A percentile compares a stretch with the other conserved stretches of the same genome.
These are phyloP conservation scores for pig (Sus scrofa) DNA, from an alignment of 2,113 vertebrate genomes.

Conservation along the genomic window DNA sequence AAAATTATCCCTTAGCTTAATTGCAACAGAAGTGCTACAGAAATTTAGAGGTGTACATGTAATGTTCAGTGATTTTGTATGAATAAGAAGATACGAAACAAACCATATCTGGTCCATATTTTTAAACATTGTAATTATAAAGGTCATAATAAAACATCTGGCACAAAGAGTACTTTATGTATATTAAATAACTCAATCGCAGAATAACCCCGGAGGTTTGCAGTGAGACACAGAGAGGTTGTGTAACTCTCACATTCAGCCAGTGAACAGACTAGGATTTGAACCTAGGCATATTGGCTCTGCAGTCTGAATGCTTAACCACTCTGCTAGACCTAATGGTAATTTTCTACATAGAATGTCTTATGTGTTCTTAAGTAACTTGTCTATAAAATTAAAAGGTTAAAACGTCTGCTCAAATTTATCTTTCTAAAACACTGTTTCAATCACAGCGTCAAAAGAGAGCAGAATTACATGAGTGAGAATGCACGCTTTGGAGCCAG, in stretches of 20 bases:
- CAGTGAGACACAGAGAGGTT: slow-evolving; percentile 30
- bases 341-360: not conserved
- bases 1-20: slow-evolving; percentile 40
- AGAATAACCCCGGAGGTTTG: not conserved
- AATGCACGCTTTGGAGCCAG: not conserved
- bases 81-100: not conserved
- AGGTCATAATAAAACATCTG: not conserved
- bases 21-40: slow-evolving; percentile 49
- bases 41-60: not conserved
- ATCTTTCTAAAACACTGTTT: not conserved
- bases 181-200: slow-evolving; percentile 3
- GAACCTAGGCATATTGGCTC: not conserved
- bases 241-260: not conserved
- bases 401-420: not conserved
- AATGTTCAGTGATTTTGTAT: not conserved
- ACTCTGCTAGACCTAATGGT: not conserved
- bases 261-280: not conserved
- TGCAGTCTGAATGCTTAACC: not conserved
- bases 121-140: slow-evolving; percentile 3
- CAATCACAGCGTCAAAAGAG: not conserved
- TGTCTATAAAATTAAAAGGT: not conserved
- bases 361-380: slow-evolving; percentile 26
- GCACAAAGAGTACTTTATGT: not conserved
- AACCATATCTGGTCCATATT: not conserved
- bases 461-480: not conserved